Percentiles rank a stretch among this genome's conserved stretches.
Evolutionary conservation across 2,888 invertebrate species (phyloP).

Genomic region (Stomorhina lunata): DNA sequence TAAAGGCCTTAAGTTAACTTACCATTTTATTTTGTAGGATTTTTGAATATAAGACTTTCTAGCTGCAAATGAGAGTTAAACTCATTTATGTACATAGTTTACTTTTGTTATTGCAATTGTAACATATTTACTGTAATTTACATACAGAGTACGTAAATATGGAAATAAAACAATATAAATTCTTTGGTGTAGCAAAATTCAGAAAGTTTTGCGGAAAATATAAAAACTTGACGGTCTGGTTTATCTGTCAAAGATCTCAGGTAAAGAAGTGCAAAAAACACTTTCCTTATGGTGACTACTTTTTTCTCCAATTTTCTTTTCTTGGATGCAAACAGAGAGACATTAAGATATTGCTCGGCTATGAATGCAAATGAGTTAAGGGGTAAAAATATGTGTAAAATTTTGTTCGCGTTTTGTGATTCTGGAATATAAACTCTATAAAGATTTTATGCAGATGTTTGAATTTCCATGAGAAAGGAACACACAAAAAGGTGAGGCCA

Average conservation of each 20-base stretch:
- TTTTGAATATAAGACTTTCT: background rate
- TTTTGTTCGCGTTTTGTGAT: slow-evolving; percentile 20
- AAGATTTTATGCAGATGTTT: slow-evolving; percentile 40
- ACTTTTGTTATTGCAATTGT: slow-evolving; percentile 27
- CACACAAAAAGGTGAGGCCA: background rate
- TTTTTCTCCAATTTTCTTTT: background rate
- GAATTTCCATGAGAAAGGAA: slow-evolving; percentile 14
- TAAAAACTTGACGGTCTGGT: slow-evolving; percentile 34
- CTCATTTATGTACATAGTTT: slow-evolving; percentile 14
- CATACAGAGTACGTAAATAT: background rate
- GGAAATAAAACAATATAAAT: slow-evolving; percentile 5
- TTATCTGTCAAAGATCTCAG: slow-evolving; percentile 45
- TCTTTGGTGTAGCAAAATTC: background rate
- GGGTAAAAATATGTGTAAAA: slow-evolving; percentile 6
- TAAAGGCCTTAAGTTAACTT: too few species aligned
- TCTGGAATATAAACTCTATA: slow-evolving; percentile 3
- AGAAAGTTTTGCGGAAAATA: slow-evolving; percentile 22
- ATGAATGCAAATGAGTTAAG: slow-evolving; percentile 32
- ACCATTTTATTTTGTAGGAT: too few species aligned
- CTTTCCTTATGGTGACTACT: slow-evolving; percentile 34
- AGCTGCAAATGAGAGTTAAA: background rate
- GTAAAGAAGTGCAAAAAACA: slow-evolving; percentile 44
- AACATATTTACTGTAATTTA: background rate
- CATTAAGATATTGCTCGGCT: slow-evolving; percentile 7
- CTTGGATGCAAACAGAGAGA: slow-evolving; percentile 3